phyloP scores from a whole-genome alignment of 2,113 vertebrate species.

The Chloropsis cyanopogon region DNA sequence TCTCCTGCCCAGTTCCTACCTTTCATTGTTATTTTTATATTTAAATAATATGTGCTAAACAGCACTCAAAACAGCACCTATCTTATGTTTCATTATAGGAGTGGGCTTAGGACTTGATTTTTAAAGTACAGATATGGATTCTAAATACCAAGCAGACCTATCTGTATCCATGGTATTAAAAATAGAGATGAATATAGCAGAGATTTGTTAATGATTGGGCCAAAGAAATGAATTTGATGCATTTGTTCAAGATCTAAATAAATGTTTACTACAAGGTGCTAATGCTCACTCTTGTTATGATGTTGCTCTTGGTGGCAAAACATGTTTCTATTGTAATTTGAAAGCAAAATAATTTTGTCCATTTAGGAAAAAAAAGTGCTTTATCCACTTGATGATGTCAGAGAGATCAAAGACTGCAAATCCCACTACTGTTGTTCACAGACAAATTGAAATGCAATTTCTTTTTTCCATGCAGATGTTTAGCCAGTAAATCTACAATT shows the following conservation, averaged over 20 bases:
- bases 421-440: conserved; percentile 40
- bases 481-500: background rate
- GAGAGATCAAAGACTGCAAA: conserved; percentile 19
- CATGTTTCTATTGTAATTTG: background rate
- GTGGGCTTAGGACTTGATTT: background rate
- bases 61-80: rapidly evolving
- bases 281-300: background rate
- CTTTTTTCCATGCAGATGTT: conserved; percentile 26
- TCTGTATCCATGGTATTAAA: background rate
- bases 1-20: background rate
- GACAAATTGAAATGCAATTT: conserved; percentile 51
- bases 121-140: background rate
- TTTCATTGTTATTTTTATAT: background rate
- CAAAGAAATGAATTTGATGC: background rate
- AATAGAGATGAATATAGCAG: background rate
- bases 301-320: background rate
- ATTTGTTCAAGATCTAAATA: background rate
- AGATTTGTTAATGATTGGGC: background rate
- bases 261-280: background rate
- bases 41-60: background rate
- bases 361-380: background rate
- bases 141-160: background rate
- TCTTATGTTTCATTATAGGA: background rate
- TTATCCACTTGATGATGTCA: conserved; percentile 15
- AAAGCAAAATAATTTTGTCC: conserved; percentile 19